Evolutionary conservation across 2,797 vertebrate genomes (phyloP).

Genomic region (Alcedo atthis): DNA sequence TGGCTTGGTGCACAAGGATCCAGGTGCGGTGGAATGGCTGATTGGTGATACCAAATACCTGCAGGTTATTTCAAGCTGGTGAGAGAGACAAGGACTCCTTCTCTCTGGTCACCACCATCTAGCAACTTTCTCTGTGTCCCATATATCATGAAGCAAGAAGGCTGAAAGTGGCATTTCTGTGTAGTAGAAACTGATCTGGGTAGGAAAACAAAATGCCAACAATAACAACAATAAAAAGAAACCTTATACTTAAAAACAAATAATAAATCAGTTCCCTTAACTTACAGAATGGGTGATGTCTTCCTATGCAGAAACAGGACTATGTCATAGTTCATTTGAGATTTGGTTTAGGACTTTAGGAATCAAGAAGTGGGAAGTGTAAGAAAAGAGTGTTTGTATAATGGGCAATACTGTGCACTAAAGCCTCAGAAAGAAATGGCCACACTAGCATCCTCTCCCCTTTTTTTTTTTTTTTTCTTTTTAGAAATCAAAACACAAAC

Average conservation of each 20-base stretch:
- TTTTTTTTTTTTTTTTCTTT: background rate
- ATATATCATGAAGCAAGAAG: background rate
- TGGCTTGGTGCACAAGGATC: background rate
- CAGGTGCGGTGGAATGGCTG: background rate
- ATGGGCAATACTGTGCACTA: background rate
- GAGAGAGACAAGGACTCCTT: background rate
- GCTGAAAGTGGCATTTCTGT: background rate
- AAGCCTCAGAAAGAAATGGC: background rate
- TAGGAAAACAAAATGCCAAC: background rate
- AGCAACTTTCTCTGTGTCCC: background rate
- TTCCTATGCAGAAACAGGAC: background rate
- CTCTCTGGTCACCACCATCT: background rate
- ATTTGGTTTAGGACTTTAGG: background rate
- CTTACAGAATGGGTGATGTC: background rate
- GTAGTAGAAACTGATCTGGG: background rate
- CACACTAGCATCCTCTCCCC: rapidly evolving
- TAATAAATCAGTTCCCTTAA: background rate
- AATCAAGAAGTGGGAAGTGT: background rate
- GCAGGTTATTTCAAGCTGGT: background rate
- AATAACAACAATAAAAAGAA: background rate
- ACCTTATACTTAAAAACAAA: no score
- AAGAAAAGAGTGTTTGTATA: background rate
- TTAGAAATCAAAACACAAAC: background rate
- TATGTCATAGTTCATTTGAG: background rate
- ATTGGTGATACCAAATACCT: background rate